These are phyloP conservation scores for Onchidella celtica DNA, from an alignment of 2,888 invertebrate genomes.

Conservation along the genomic window DNA sequence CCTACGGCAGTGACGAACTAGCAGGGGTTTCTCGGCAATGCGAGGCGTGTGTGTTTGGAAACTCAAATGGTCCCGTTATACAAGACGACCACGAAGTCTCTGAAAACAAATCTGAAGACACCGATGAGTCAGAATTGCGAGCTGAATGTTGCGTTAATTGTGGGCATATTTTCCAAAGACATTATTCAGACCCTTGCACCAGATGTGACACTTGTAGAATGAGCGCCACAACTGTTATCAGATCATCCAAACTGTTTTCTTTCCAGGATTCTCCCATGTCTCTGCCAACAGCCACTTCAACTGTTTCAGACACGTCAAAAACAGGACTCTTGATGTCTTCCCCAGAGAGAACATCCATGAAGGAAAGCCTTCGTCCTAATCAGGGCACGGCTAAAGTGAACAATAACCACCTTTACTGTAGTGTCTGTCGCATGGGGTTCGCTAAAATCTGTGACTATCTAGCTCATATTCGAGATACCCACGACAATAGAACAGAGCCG, in stretches of 20 bases:
- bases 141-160: constrained; percentile 38
- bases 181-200: constrained; percentile 23
- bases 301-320: background rate
- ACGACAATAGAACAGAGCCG: background rate
- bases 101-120: background rate
- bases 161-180: constrained; percentile 34
- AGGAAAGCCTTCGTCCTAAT: background rate
- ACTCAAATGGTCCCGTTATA: background rate
- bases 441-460: constrained; percentile 46
- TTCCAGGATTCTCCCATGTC: constrained; percentile 32
- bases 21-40: background rate
- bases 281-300: background rate
- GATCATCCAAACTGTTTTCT: constrained; percentile 40
- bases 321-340: background rate
- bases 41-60: background rate
- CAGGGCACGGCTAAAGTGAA: constrained; percentile 10
- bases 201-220: constrained; percentile 31
- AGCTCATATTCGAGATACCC: constrained; percentile 28
- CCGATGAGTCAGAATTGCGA: constrained; percentile 6
- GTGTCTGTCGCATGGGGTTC: constrained; percentile 39
- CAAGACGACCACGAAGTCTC: background rate
- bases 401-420: constrained; percentile 40
- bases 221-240: constrained; percentile 2
- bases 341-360: background rate
- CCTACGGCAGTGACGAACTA: background rate